These are phyloP conservation scores for Dicrurus megarhynchus DNA, from an alignment of 2,113 vertebrate species.

Conservation along the genomic window DNA sequence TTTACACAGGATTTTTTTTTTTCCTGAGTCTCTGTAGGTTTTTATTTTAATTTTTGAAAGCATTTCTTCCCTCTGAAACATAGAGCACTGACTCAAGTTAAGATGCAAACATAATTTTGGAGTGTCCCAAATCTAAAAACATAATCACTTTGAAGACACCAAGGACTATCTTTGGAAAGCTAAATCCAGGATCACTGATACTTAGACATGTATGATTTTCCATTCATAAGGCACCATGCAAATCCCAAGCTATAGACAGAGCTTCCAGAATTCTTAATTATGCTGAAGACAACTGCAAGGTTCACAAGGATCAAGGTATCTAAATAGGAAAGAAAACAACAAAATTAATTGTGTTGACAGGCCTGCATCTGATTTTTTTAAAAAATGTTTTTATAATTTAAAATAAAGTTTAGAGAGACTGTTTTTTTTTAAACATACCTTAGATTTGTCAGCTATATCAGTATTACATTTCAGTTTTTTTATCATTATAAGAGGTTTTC, in stretches of 20 bases:
- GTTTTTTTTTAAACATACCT: neutral
- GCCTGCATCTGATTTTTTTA: accelerated
- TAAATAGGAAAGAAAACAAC: neutral
- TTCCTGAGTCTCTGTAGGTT: neutral
- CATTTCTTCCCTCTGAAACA: neutral
- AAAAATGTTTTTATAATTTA: neutral
- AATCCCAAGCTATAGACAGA: neutral
- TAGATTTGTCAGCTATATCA: neutral
- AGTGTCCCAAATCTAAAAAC: neutral
- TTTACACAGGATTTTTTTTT: neutral
- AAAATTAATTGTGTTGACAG: neutral
- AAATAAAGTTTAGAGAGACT: neutral
- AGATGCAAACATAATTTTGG: neutral
- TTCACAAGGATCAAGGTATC: neutral
- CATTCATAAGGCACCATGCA: neutral
- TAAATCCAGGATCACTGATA: neutral
- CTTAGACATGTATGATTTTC: neutral
- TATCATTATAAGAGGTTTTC: neutral
- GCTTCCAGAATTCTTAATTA: neutral
- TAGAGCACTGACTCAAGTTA: neutral
- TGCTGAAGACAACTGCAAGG: neutral
- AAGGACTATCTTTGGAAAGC: neutral
- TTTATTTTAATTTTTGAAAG: neutral
- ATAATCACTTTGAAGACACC: neutral
- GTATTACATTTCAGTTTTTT: neutral